phyloP scores from a whole-genome alignment of 1,140 invertebrate species.

The Dreissena rostriformis region DNA sequence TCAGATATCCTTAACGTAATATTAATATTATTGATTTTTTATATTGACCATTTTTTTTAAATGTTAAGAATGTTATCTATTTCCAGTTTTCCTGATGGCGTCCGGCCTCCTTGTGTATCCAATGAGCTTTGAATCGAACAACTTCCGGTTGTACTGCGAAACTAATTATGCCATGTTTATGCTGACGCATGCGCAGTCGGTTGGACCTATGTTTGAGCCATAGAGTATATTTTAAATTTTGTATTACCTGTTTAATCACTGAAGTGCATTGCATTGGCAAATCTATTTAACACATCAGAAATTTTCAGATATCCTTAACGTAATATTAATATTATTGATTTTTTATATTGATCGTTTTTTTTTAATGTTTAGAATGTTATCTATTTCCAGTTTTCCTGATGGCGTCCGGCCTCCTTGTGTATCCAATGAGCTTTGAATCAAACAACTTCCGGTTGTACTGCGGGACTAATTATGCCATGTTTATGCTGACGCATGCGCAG shows the following conservation, averaged over 20 bases:
- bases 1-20: too few species aligned
- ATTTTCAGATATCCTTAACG: too few species aligned
- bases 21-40: too few species aligned
- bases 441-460: conserved; percentile 78
- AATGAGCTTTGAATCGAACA: conserved; percentile 78
- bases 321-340: too few species aligned
- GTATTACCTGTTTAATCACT: too few species aligned
- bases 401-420: conserved; percentile 77
- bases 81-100: conserved; percentile 72
- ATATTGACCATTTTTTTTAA: too few species aligned
- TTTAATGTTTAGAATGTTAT: background rate
- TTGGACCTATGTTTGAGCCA: conserved; percentile 79
- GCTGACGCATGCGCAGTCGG: conserved; percentile 79
- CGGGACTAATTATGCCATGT: conserved; percentile 68
- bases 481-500: conserved; percentile 76
- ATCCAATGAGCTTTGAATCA: conserved; percentile 80
- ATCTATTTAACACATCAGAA: too few species aligned
- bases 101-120: conserved; percentile 80
- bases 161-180: conserved; percentile 67
- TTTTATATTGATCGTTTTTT: too few species aligned
- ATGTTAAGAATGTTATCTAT: conserved; percentile 18
- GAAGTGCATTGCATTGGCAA: too few species aligned
- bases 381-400: conserved; percentile 71
- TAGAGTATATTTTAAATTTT: too few species aligned
- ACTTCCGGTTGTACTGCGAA: conserved; percentile 78